A percentile compares a stretch with the other conserved stretches of the same genome.
Evolutionary conservation across 2,797 vertebrate genomes (phyloP).

Genomic region (Pithecia hirsuta): DNA sequence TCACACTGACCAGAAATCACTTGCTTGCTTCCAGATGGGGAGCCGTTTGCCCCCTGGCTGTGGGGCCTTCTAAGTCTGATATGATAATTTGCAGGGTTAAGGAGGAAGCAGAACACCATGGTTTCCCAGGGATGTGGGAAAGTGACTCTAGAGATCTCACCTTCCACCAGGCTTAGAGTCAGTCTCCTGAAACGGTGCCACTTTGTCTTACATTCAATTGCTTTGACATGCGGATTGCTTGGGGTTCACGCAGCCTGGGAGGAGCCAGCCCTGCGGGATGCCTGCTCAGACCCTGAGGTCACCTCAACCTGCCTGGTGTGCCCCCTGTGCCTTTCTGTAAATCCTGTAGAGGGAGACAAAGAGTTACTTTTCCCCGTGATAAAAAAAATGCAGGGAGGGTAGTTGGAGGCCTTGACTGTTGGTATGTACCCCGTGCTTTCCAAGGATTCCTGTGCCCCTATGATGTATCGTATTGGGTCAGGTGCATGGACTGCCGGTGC

Average conservation of each 20-base stretch:
- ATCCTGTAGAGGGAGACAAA: conserved; percentile 69
- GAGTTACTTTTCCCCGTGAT: background rate
- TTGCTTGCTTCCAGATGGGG: background rate
- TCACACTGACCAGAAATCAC: background rate
- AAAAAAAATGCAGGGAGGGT: accelerated
- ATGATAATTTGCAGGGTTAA: background rate
- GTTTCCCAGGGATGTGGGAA: background rate
- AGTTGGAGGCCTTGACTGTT: background rate
- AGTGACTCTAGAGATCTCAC: background rate
- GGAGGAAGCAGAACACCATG: background rate
- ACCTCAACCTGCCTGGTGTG: accelerated
- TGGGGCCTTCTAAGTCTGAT: accelerated
- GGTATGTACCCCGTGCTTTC: no score
- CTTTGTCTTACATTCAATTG: background rate
- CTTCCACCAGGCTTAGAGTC: accelerated
- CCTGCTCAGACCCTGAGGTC: accelerated
- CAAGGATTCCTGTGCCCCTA: background rate
- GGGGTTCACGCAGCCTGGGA: no score
- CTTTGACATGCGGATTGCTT: no score
- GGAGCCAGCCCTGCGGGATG: accelerated
- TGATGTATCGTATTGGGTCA: accelerated
- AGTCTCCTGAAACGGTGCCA: no score
- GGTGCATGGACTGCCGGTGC: accelerated
- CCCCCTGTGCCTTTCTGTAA: background rate
- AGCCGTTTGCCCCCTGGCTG: background rate